Evolutionary conservation across 1,140 invertebrate species (phyloP), one percentile per base, ranked within the genome.

Genomic region (Drosophila equinoxialis): DNA sequence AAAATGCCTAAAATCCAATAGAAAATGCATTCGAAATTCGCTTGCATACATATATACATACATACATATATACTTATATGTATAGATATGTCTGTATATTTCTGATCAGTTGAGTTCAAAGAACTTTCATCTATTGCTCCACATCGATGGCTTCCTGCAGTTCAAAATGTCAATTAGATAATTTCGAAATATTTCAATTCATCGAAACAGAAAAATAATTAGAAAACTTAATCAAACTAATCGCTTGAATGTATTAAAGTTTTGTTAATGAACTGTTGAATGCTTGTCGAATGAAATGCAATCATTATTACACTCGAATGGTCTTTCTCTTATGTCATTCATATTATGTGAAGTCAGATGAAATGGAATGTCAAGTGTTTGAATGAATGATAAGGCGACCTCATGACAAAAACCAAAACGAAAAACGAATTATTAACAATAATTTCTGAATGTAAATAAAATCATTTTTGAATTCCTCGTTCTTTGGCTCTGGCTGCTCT

Each of bases 361-460:
- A 51, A 23, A 23, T 51, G 45, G 45, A 51, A 51, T 51, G 45
- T 51, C 45, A 51, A 51, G 45, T 51, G 45, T 51, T 51, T 51
- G 2, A 20, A 51, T 51, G 17, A 51, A 51, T 51, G 45, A 51
- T 51, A 51, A 51, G 45, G 17, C 5, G 42, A 14, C 35, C 14
- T 5, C 45, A 17, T 48, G 14, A 48, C 17, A n/a, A 14, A 42
- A 20, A 10, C 8, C 4, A 23, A 48, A 48, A 20, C 7, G 4
- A 10, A 51, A 23, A 51, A 51, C 20, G 45, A 51, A 51, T 51
- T 20, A 51, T 51, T 51, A 23, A 10, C 4, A 51, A 23, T 51
- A 23, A 48, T 23, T 48, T 26, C 26, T 30, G 30, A 20, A 51
- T 10, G 17, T 11, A 51, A 51, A 26, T 4, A 26, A 51, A 51